phyloP scores from a whole-genome alignment of 2,888 invertebrate species.

The Abrostola tripartita region DNA sequence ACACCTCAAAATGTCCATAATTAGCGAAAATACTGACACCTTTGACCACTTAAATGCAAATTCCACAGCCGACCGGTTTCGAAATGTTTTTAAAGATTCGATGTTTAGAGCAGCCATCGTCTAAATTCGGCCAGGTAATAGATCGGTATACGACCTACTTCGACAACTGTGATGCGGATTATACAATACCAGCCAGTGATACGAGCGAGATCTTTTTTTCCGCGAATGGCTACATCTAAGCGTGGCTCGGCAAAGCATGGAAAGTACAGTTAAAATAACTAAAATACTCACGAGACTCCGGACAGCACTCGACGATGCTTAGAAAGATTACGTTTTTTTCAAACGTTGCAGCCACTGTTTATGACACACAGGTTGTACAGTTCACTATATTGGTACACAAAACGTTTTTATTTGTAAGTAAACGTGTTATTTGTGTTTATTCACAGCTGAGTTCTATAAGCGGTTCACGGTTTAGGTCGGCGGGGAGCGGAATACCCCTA shows the following conservation, averaged over 20 bases:
- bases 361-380: slow-evolving; percentile 65
- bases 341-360: slow-evolving; percentile 61
- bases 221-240: slow-evolving; percentile 74
- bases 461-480: slow-evolving; percentile 57
- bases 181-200: slow-evolving; percentile 48
- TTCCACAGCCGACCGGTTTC: slow-evolving; percentile 53
- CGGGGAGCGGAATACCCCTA: slow-evolving; percentile 20
- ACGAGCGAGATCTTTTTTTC: slow-evolving; percentile 70
- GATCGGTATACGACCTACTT: slow-evolving; percentile 68
- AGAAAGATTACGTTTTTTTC: slow-evolving; percentile 67
- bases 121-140: slow-evolving; percentile 59
- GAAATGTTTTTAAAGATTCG: slow-evolving; percentile 41
- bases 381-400: slow-evolving; percentile 71
- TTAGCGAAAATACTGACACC: slow-evolving; percentile 44
- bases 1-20: slow-evolving; percentile 43
- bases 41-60: slow-evolving; percentile 50
- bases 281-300: slow-evolving; percentile 78
- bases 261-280: slow-evolving; percentile 84
- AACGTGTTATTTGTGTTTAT: slow-evolving; percentile 63
- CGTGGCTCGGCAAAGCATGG: slow-evolving; percentile 73
- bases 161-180: slow-evolving; percentile 61
- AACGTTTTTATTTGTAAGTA: slow-evolving; percentile 67
- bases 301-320: slow-evolving; percentile 69
- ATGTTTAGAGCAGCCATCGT: slow-evolving; percentile 49
- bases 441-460: slow-evolving; percentile 72